Evolutionary conservation across 2,797 vertebrate genomes (phyloP).

Genomic region (Scyliorhinus canicula): DNA sequence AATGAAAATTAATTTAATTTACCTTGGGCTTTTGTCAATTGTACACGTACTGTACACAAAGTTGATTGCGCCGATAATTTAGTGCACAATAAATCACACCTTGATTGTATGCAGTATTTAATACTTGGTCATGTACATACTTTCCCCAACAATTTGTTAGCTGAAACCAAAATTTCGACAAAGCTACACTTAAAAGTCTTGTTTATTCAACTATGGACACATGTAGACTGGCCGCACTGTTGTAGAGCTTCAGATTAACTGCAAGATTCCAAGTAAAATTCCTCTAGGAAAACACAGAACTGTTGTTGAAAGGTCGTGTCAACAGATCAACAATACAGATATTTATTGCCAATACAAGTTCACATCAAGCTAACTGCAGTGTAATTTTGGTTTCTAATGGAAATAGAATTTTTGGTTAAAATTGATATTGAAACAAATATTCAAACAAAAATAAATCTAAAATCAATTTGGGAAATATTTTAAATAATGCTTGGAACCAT

Average conservation of each 20-base stretch:
- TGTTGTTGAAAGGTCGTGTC: neutral
- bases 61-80: neutral
- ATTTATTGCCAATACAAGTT: neutral
- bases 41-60: neutral
- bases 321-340: neutral
- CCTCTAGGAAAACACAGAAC: neutral
- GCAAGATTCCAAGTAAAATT: neutral
- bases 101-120: neutral
- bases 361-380: neutral
- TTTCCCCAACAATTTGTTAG: too few species aligned
- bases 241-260: neutral
- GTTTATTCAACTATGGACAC: neutral
- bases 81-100: neutral
- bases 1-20: neutral
- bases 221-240: neutral
- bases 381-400: too few species aligned
- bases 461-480: neutral
- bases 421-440: neutral
- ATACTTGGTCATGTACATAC: too few species aligned
- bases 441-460: neutral
- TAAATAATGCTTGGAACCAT: neutral
- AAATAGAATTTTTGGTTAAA: neutral
- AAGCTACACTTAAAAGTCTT: neutral
- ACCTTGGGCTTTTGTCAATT: neutral
- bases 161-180: too few species aligned